These are phyloP conservation scores for Dasysyrphus tricinctus DNA, from an alignment of 2,888 invertebrate species.

Conservation along the genomic window DNA sequence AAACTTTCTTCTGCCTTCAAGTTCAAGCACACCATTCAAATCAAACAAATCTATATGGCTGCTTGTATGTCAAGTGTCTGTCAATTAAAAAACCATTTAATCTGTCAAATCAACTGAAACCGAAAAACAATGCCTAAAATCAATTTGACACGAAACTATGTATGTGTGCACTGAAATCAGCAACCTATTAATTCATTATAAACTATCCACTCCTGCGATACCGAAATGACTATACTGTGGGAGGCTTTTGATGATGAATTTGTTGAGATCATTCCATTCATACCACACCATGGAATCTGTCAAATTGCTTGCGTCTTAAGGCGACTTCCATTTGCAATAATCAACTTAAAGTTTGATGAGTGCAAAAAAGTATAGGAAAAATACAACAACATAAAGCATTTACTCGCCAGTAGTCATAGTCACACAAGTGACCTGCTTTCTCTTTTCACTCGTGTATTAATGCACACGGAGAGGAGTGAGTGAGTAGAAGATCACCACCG, in stretches of 20 bases:
- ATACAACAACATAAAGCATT: background rate
- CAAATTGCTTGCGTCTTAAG: constrained; percentile 32
- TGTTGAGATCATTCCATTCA: constrained; percentile 39
- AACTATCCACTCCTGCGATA: background rate
- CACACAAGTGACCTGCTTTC: constrained; percentile 74
- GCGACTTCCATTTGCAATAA: constrained; percentile 47
- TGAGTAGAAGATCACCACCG: constrained; percentile 47
- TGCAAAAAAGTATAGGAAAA: background rate
- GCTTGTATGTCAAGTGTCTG: constrained; percentile 49
- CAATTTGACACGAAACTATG: constrained; percentile 40
- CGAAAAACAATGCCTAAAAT: constrained; percentile 15
- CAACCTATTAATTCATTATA: constrained; percentile 26
- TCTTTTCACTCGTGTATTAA: constrained; percentile 67
- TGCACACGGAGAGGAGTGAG: constrained; percentile 43
- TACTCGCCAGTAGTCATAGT: constrained; percentile 45
- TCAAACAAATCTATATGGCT: background rate
- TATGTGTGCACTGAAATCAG: constrained; percentile 26
- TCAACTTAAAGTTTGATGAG: constrained; percentile 18
- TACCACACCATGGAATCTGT: constrained; percentile 30
- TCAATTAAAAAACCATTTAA: constrained; percentile 44
- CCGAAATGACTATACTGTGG: constrained; percentile 25
- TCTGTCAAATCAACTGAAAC: constrained; percentile 52
- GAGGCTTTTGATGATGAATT: constrained; percentile 34
- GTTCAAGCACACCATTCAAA: background rate
- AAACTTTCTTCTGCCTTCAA: constrained; percentile 54